phyloP scores from a whole-genome alignment of 2,888 invertebrate genomes.

The Salticus scenicus region DNA sequence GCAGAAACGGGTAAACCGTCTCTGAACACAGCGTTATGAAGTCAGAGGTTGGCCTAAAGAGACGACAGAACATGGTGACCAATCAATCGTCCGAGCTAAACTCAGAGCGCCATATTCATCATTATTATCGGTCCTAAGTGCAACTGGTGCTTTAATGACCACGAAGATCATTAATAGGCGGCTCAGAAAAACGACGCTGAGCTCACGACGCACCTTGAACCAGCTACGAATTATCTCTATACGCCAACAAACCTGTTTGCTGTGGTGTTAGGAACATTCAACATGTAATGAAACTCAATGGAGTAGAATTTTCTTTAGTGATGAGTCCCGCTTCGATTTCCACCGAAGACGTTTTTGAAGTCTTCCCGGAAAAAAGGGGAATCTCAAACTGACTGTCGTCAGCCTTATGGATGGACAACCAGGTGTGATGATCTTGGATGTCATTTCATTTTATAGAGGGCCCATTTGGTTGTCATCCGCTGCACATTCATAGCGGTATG shows the following conservation, averaged over 20 bases:
- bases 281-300: neutral
- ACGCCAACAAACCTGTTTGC: neutral
- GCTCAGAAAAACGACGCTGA: neutral
- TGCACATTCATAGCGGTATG: neutral
- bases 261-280: neutral
- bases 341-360: neutral
- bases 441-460: neutral
- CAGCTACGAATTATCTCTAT: neutral
- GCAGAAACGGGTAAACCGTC: neutral
- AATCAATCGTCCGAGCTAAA: neutral
- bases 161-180: neutral
- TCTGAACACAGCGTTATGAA: neutral
- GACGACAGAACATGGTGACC: neutral
- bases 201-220: neutral
- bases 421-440: neutral
- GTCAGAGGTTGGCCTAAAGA: neutral
- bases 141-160: neutral
- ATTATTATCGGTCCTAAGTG: neutral
- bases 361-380: neutral
- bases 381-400: neutral
- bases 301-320: neutral
- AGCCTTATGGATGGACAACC: neutral
- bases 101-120: neutral
- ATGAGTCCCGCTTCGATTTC: neutral
- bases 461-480: neutral